Percentiles rank a stretch among this genome's conserved stretches.
Evolutionary conservation across 2,888 invertebrate species (phyloP).

Genomic region (Lochmaea capreae): DNA sequence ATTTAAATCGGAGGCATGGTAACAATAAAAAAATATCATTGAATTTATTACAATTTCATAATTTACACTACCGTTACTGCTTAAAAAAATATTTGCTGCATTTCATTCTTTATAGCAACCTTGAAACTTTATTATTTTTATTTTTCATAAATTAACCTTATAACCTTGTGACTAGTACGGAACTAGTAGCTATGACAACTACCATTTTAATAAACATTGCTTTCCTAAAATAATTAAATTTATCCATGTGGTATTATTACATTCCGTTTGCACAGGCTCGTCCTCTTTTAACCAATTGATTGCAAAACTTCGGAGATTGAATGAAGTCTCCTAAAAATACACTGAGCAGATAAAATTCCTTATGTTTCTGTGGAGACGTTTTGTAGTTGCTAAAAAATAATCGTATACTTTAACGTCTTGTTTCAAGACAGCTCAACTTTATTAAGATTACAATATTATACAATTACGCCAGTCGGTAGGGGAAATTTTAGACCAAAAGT

Average conservation of each 20-base stretch:
- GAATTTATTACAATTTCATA: too few relatives aligned
- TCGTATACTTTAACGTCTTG: background rate
- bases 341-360: constrained; percentile 86
- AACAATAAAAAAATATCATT: too few relatives aligned
- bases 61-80: background rate
- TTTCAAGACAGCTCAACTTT: background rate
- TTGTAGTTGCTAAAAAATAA: constrained; percentile 79
- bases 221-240: background rate
- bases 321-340: constrained; percentile 89
- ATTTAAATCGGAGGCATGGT: too few relatives aligned
- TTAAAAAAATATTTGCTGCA: background rate
- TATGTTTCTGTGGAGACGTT: constrained; percentile 77
- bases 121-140: background rate
- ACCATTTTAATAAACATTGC: background rate
- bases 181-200: background rate
- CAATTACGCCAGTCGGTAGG: too few relatives aligned
- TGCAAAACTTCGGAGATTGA: constrained; percentile 82
- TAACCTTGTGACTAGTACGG: constrained; percentile 5
- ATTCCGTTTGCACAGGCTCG: constrained; percentile 51
- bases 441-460: background rate
- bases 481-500: too few relatives aligned
- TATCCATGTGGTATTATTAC: background rate
- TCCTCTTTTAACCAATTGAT: constrained; percentile 81
- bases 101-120: background rate
- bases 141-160: background rate